Evolutionary conservation across 2,113 vertebrate genomes (phyloP).

Genomic region (Argyrosomus japonicus): DNA sequence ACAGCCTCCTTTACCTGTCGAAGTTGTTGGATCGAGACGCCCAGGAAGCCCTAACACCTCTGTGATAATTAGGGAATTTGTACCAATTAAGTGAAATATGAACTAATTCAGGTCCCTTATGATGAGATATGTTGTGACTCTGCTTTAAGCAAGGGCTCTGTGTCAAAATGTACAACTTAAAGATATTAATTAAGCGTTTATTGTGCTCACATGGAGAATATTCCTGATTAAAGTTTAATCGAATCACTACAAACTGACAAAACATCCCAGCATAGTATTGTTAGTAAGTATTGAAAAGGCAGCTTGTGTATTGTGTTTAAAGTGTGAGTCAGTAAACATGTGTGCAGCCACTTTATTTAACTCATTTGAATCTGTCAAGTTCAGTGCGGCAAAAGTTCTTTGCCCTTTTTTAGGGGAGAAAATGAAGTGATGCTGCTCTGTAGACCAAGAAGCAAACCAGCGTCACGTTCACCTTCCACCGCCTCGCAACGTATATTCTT

Average conservation of each 20-base stretch:
- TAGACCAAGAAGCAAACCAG: not conserved
- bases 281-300: not conserved
- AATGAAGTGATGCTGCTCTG: not conserved
- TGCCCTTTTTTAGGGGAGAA: not conserved
- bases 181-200: too few relatives aligned
- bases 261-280: too few relatives aligned
- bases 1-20: conserved; percentile 30
- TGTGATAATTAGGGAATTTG: not conserved
- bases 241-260: not conserved
- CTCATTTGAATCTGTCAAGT: not conserved
- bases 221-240: not conserved
- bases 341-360: not conserved
- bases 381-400: not conserved
- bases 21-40: not conserved
- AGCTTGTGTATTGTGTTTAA: not conserved
- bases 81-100: not conserved
- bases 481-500: not conserved
- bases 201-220: not conserved
- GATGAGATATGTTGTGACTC: not conserved
- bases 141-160: not conserved
- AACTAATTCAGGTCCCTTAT: not conserved
- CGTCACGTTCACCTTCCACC: too few relatives aligned
- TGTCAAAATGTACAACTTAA: not conserved
- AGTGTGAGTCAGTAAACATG: not conserved
- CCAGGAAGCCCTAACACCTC: too few relatives aligned